Conservation (phyloP, 1,140 invertebrate genomes). For the Drosophila pallidifrons region DNA sequence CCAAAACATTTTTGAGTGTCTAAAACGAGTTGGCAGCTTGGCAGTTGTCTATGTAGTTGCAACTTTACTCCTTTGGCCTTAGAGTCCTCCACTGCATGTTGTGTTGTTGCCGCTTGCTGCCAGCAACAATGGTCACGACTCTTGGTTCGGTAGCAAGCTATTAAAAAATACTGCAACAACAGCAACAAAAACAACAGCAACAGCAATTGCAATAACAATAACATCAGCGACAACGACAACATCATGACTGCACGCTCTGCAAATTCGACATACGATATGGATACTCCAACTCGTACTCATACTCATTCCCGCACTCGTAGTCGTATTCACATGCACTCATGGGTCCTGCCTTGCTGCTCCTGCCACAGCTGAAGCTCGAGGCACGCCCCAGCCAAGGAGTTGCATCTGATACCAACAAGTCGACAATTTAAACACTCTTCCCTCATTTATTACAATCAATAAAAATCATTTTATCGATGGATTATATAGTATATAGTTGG, state of each 20-base stretch:
- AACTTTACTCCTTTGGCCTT: slow-evolving; percentile 18
- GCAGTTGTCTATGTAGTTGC: slow-evolving; percentile 40
- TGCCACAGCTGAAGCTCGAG: slow-evolving; percentile 26
- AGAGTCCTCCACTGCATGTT: slow-evolving; percentile 15
- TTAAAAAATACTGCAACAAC: slow-evolving; percentile 54
- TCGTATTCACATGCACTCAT: slow-evolving; percentile 34
- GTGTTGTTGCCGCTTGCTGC: slow-evolving; percentile 9
- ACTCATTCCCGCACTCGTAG: slow-evolving; percentile 33
- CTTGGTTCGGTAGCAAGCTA: slow-evolving; percentile 55
- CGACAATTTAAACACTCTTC: slow-evolving; percentile 10
- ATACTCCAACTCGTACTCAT: slow-evolving; percentile 37
- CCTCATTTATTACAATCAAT: not conserved
- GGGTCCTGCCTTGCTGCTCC: slow-evolving; percentile 21
- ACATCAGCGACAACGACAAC: slow-evolving; percentile 59
- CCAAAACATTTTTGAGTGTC: slow-evolving; percentile 52
- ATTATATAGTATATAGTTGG: no score
- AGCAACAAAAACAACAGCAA: slow-evolving; percentile 39
- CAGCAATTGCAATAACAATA: slow-evolving; percentile 50
- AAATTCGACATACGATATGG: slow-evolving; percentile 81
- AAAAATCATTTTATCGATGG: not conserved
- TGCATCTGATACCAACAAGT: not conserved
- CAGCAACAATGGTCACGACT: slow-evolving; percentile 78
- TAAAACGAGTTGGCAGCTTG: slow-evolving; percentile 37
- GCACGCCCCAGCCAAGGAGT: slow-evolving; percentile 55
- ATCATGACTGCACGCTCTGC: slow-evolving; percentile 80